Percentiles rank a stretch among this genome's conserved stretches.
phyloP scores from a whole-genome alignment of 2,113 vertebrate species.

The Varanus salvator region DNA sequence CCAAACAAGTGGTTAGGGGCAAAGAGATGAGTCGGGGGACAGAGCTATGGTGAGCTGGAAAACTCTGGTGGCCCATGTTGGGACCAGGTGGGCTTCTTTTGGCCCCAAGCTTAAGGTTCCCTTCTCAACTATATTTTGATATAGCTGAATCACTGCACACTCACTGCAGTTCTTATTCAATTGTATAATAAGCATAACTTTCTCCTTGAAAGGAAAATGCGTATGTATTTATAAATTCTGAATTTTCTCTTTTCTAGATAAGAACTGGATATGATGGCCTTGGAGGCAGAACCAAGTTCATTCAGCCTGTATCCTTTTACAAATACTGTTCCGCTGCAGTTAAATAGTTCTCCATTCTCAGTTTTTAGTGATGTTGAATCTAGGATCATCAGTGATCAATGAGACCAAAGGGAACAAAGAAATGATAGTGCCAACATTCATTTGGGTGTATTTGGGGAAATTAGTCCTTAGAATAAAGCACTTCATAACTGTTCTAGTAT shows the following conservation, averaged over 20 bases:
- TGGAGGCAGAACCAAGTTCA: conserved; percentile 93
- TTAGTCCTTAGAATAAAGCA: background rate
- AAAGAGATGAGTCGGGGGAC: too few relatives aligned
- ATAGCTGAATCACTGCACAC: background rate
- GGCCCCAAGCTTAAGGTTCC: too few relatives aligned
- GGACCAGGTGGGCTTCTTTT: too few relatives aligned
- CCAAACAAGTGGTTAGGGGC: too few relatives aligned
- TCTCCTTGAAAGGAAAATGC: background rate
- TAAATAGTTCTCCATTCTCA: background rate
- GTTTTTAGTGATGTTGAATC: background rate
- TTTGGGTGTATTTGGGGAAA: background rate
- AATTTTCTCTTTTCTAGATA: conserved; percentile 79
- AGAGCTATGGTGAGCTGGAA: too few relatives aligned
- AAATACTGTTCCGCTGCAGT: rapidly evolving
- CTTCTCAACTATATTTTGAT: background rate
- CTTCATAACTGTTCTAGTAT: background rate
- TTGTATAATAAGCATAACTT: background rate
- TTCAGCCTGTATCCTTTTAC: conserved; percentile 95
- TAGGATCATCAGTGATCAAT: background rate
- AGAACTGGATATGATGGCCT: conserved; percentile 91
- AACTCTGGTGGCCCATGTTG: too few relatives aligned
- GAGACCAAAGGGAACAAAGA: background rate
- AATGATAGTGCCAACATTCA: background rate
- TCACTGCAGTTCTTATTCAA: background rate
- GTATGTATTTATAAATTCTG: conserved; percentile 10